Base-by-base conservation (phyloP, 2,797 vertebrate species). In the Alectoris magna region DNA sequence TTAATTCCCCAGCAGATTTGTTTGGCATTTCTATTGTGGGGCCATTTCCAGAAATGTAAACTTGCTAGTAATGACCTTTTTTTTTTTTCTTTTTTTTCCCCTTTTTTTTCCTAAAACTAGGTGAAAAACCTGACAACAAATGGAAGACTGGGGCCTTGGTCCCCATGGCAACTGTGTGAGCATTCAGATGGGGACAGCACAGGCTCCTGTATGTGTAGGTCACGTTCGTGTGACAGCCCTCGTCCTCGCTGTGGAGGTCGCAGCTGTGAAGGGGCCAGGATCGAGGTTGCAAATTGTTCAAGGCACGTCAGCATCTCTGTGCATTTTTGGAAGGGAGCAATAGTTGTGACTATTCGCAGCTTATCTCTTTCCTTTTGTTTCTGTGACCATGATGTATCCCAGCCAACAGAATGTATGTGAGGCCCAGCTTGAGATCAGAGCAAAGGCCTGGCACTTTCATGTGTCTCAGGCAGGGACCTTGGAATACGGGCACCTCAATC, bases 251-350 rank as follows among this genome's bases (percentile, higher is more conserved):
- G 99, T 10, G 99, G 99, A 49, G 99, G 99, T 58, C 98, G 95
- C 3, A 95, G 95, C 93, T 99, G 99, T 13, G 97, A 98, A 72
- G 99, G 99, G 24, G 96, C 98, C 73, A 98, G 98, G 83, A 99
- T 99, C 12, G 98, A 99, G 91, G 98, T 99, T 0, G 98, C 99
- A 96, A 99, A 99, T 97, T 99, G 99, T 90, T 99, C 99, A 24
- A 99, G 99, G 99, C 99, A 96, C 44, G 27, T 86, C 53, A 41
- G 23, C 3, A 0, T 80, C 73, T 93, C 64, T 80, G 31, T 73
- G 59, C 14, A 26, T 92, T 87, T 55, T 36, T 49, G 56, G 51
- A 91, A 84, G 29, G 56, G n/a, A 79, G 23, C 11, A 44, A 67
- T 44, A 73, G 3, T 17, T 78, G 34, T 74, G 56, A 49, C 53